Base-by-base conservation (phyloP, 2,888 invertebrate genomes). In the Cosmorhoe ocellata region DNA sequence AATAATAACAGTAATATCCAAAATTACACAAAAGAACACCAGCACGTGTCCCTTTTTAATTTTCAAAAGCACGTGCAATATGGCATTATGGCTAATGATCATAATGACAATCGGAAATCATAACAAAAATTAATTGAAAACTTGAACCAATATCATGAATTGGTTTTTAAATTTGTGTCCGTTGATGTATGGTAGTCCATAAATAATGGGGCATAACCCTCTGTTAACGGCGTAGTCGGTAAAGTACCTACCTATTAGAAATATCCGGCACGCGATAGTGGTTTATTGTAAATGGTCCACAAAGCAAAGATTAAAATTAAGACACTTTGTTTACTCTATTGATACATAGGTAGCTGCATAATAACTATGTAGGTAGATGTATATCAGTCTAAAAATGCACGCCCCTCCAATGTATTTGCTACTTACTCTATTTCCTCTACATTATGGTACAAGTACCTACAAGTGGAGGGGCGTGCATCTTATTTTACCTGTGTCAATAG, bases 71-170 rank as follows among this genome's bases (percentile, higher is more conserved):
- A 48, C 48, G 42, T 42, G 48, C 14, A 18, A n/a, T 33, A 41
- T 32, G 26, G 37, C 49, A 50, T 33, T 50, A 50, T 44, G 40
- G 38, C 38, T 34, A 52, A 52, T 52, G 33, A 18, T n/a, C 34
- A 27, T 34, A 52, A 52, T 52, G 33, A 18, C 11, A 41, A 36
- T 51, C 51, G 50, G 51, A 51, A 55, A 47, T 51, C 50, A 55
- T 51, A 51, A 51, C 50, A 39, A 13, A 50, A 36, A 55, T 46
- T 51, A 55, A 51, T 46, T 46, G 39, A 40, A 50, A 47, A 51
- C 54, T 12, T 43, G 11, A 24, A 36, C 18, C 34, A 55, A 55
- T 46, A 28, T 37, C 11, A 39, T 32, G 30, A 34, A 51, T 51
- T 41, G 42, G 36, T 10, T 2, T 31, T 24, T 12, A 33, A 31